Conservation (phyloP, 2,113 vertebrate genomes). For the Potamarius usumacintae region DNA sequence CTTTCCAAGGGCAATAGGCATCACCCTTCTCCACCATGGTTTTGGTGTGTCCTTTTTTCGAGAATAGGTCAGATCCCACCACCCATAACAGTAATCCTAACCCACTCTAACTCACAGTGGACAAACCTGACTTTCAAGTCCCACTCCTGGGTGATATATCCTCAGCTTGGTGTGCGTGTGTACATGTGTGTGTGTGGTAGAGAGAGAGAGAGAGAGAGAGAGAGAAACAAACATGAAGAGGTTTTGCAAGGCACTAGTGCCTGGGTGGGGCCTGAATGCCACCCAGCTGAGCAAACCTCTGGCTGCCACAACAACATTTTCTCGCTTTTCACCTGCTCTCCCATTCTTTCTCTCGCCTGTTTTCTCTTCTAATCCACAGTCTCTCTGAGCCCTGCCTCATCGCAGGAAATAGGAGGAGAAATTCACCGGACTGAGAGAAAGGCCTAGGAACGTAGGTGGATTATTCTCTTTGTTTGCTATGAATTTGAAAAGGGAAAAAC, state of each 20-base stretch:
- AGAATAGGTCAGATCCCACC: slow-evolving; percentile 27
- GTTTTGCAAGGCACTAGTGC: slow-evolving; percentile 64
- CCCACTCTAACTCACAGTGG: slow-evolving; percentile 58
- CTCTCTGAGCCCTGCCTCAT: slow-evolving; percentile 60
- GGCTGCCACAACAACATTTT: slow-evolving; percentile 64
- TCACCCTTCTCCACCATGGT: background rate
- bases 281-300: slow-evolving; percentile 78
- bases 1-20: background rate
- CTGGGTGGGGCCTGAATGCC: slow-evolving; percentile 73
- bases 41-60: background rate
- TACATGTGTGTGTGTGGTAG: background rate
- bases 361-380: slow-evolving; percentile 74
- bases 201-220: slow-evolving; percentile 25
- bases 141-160: slow-evolving; percentile 64
- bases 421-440: slow-evolving; percentile 56
- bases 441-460: slow-evolving; percentile 38
- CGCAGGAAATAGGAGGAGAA: slow-evolving; percentile 62
- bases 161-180: slow-evolving; percentile 51
- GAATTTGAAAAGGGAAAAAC: slow-evolving; percentile 46
- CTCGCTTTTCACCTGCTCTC: slow-evolving; percentile 65
- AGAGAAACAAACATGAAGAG: slow-evolving; percentile 48
- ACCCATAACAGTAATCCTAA: slow-evolving; percentile 5
- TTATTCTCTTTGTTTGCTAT: slow-evolving; percentile 44
- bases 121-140: slow-evolving; percentile 77
- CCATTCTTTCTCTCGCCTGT: slow-evolving; percentile 58